phyloP scores from a whole-genome alignment of 2,888 invertebrate species.

The Eupsilia transversa region DNA sequence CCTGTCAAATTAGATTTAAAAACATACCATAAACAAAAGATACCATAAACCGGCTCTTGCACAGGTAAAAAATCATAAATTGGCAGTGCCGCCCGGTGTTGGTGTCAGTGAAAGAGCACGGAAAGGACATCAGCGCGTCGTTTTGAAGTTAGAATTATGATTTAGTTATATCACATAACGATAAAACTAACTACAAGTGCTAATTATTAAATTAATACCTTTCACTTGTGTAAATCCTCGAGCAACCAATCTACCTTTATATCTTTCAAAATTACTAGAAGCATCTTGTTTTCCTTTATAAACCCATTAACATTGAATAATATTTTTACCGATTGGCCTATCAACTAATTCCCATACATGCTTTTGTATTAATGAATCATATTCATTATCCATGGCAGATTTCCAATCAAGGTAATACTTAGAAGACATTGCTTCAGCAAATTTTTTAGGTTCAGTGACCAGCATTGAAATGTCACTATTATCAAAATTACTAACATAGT shows the following conservation, averaged over 20 bases:
- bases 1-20: too few species aligned
- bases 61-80: too few species aligned
- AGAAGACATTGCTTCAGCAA: neutral
- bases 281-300: neutral
- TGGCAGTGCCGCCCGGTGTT: too few species aligned
- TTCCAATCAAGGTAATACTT: neutral
- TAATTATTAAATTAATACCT: too few species aligned
- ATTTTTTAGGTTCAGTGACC: neutral
- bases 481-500: neutral
- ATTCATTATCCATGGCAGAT: constrained; percentile 7
- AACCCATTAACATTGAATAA: constrained; percentile 12
- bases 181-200: too few species aligned
- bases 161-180: too few species aligned
- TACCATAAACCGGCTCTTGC: too few species aligned
- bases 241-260: constrained; percentile 9
- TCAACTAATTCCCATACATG: constrained; percentile 1
- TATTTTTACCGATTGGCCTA: constrained; percentile 2
- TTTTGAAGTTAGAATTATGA: too few species aligned
- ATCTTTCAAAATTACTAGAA: constrained; percentile 15
- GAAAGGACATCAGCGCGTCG: too few species aligned
- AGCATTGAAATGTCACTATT: neutral
- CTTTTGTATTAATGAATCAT: constrained; percentile 8
- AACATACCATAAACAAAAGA: too few species aligned
- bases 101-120: too few species aligned
- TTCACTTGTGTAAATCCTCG: neutral